phyloP scores from a whole-genome alignment of 2,888 invertebrate species.

The Nomada flava region DNA sequence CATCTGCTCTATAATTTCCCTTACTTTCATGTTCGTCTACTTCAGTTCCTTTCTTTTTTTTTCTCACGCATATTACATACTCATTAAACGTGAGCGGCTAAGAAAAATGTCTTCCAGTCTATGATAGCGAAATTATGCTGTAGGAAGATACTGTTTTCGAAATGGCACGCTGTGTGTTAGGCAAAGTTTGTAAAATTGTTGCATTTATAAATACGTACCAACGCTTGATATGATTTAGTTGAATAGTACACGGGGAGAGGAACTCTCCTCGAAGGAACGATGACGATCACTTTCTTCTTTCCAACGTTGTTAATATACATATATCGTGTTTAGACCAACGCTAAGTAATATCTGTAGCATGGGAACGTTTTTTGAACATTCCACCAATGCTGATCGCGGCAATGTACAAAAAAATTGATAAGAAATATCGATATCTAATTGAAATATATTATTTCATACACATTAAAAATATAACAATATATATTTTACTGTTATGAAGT shows the following conservation, averaged over 20 bases:
- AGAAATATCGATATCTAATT: too few species aligned
- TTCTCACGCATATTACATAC: constrained; percentile 6
- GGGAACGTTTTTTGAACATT: background rate
- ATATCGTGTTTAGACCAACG: background rate
- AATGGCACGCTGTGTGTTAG: background rate
- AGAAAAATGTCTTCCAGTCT: constrained; percentile 23
- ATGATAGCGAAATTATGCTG: constrained; percentile 25
- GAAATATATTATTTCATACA: too few species aligned
- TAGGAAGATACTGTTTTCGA: background rate
- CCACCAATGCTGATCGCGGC: background rate
- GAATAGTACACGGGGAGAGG: background rate
- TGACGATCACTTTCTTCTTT: background rate
- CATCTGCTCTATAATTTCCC: background rate
- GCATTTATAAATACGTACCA: background rate
- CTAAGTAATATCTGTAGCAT: background rate
- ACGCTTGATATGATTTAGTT: background rate
- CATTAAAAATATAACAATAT: too few species aligned
- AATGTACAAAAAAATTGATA: too few species aligned
- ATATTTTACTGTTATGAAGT: background rate
- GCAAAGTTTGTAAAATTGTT: background rate
- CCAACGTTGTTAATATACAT: background rate
- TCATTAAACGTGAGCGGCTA: background rate
- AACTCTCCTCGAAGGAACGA: too few species aligned
- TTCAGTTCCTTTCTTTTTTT: background rate
- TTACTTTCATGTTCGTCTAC: background rate